phyloP scores from a whole-genome alignment of 1,140 invertebrate genomes.

The Cotesia typhae region DNA sequence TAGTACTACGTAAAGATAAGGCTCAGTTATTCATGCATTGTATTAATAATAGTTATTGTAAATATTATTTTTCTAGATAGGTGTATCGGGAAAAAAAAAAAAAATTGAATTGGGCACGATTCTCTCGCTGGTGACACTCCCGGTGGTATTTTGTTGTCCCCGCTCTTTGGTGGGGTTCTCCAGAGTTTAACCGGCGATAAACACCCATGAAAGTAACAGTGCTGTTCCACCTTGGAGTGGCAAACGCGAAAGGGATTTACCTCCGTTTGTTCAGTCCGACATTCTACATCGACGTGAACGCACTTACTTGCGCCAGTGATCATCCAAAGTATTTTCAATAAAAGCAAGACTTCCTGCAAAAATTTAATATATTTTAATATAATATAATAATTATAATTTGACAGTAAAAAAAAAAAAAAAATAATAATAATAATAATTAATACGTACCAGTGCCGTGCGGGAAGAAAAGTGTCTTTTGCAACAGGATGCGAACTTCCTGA shows the following conservation, averaged over 20 bases:
- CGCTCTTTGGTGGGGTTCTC: conserved; percentile 42
- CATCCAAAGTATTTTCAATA: too few species aligned
- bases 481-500: conserved; percentile 37
- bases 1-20: conserved; percentile 9
- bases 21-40: not conserved
- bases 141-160: conserved; percentile 8
- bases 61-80: not conserved
- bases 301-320: conserved; percentile 9
- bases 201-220: conserved; percentile 64
- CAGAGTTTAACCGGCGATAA: conserved; percentile 47
- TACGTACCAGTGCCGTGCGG: conserved; percentile 16
- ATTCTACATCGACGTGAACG: conserved; percentile 47
- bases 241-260: conserved; percentile 44
- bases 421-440: too few species aligned
- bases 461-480: conserved; percentile 17
- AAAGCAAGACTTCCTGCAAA: too few species aligned
- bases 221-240: conserved; percentile 41
- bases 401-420: not conserved
- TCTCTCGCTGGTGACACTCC: too few species aligned
- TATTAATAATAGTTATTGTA: not conserved
- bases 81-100: conserved; percentile 32
- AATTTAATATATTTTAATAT: too few species aligned
- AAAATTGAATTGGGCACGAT: conserved; percentile 19
- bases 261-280: conserved; percentile 43
- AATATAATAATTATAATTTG: not conserved